Conservation (phyloP, 2,888 invertebrate species). For the Thumatha senex region DNA sequence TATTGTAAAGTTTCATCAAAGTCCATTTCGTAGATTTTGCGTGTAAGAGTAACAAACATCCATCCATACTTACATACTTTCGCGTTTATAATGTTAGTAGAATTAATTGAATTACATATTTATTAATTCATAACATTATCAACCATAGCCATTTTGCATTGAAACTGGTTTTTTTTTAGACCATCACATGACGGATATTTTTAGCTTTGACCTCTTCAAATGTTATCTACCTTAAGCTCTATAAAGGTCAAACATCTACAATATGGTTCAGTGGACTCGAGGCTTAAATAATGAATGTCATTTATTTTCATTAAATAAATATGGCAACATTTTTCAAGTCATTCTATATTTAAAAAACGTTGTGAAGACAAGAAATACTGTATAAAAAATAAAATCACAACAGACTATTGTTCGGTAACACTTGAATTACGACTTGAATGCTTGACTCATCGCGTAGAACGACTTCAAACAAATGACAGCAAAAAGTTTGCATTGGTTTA, state of each 20-base stretch:
- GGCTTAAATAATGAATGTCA: neutral
- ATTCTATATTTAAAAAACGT: neutral
- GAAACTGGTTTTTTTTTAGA: no score
- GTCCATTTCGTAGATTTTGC: no score
- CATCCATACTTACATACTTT: no score
- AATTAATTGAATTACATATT: no score
- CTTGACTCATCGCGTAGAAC: slow-evolving; percentile 10
- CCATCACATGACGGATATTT: no score
- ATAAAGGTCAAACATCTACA: neutral
- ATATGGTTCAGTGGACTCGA: slow-evolving; percentile 1
- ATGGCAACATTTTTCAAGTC: slow-evolving; percentile 11
- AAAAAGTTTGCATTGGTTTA: slow-evolving; percentile 22
- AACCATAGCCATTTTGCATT: no score
- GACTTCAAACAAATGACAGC: slow-evolving; percentile 18
- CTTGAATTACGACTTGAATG: slow-evolving; percentile 1
- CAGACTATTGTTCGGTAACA: slow-evolving; percentile 2
- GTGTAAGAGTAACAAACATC: no score
- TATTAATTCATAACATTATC: no score
- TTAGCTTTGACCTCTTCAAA: neutral
- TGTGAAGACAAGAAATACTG: neutral
- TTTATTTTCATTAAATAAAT: slow-evolving; percentile 4
- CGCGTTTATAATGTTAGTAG: no score
- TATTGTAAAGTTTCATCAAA: no score
- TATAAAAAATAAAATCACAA: neutral
- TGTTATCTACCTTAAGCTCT: neutral